Evolutionary conservation across 2,113 vertebrate species (phyloP).

Genomic region (Gadus chalcogrammus): DNA sequence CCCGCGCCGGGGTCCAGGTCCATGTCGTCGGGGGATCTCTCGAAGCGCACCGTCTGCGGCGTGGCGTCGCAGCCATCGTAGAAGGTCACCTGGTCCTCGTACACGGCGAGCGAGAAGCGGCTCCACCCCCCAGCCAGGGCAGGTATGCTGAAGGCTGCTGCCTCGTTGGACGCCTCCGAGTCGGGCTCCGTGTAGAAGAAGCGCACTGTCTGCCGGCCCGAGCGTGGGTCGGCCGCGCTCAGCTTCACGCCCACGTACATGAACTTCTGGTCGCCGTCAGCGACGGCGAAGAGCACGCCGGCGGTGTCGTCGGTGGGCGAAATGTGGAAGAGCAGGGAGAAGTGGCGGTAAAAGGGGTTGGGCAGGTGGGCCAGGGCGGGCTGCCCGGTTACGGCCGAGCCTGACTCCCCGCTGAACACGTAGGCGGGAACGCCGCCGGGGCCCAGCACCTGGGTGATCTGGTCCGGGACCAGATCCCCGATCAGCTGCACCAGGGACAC

Average conservation of each 20-base stretch:
- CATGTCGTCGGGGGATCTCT: conserved; percentile 79
- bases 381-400: conserved; percentile 64
- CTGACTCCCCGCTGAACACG: conserved; percentile 60
- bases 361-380: conserved; percentile 79
- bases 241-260: conserved; percentile 87
- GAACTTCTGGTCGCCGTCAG: conserved; percentile 74
- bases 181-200: conserved; percentile 87
- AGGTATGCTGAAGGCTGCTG: conserved; percentile 78
- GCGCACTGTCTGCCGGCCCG: conserved; percentile 70
- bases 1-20: conserved; percentile 76
- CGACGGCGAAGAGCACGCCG: conserved; percentile 83
- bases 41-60: conserved; percentile 66
- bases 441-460: conserved; percentile 65
- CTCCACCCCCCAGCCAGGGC: conserved; percentile 77
- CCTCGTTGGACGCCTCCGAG: conserved; percentile 64
- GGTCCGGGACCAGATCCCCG: conserved; percentile 70
- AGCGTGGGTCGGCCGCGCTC: conserved; percentile 42
- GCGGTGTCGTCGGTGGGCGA: conserved; percentile 69
- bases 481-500: conserved; percentile 86
- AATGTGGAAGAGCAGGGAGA: conserved; percentile 84
- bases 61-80: conserved; percentile 80
- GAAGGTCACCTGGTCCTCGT: conserved; percentile 74
- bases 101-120: conserved; percentile 79
- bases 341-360: conserved; percentile 82
- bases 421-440: conserved; percentile 69